Evolutionary conservation across 1,140 invertebrate genomes (phyloP).

Genomic region (Aradophagus sp.): DNA sequence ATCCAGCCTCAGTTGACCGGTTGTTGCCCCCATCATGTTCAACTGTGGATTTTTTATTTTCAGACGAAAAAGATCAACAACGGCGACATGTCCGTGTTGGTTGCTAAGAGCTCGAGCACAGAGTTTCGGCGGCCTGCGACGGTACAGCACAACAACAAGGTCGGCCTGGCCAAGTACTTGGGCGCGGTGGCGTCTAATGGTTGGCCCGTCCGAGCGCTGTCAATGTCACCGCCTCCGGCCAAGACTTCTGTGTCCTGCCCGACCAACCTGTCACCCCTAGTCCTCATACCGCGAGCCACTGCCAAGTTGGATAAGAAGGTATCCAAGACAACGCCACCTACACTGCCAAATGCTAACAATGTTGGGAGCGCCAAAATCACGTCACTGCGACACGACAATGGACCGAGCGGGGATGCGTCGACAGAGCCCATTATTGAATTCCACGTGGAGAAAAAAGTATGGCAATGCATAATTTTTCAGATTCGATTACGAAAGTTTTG

Average conservation of each 20-base stretch:
- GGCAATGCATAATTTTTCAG: no score
- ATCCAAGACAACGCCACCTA: constrained; percentile 60
- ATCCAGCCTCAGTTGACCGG: constrained; percentile 14
- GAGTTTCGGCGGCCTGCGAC: constrained; percentile 70
- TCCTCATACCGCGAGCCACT: constrained; percentile 59
- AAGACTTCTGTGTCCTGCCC: constrained; percentile 38
- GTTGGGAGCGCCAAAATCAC: constrained; percentile 65
- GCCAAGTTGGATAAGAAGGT: constrained; percentile 67
- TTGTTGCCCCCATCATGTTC: constrained; percentile 36
- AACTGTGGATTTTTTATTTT: constrained; percentile 9
- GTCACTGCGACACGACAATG: constrained; percentile 60
- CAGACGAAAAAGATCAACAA: constrained; percentile 61
- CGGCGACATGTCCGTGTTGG: constrained; percentile 69
- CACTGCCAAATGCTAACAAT: constrained; percentile 62
- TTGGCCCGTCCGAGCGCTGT: constrained; percentile 62
- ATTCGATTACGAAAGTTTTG: no score
- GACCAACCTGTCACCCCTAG: constrained; percentile 57
- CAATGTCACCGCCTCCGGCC: constrained; percentile 55
- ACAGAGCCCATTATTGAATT: neutral
- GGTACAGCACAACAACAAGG: constrained; percentile 70
- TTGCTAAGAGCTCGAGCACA: constrained; percentile 65
- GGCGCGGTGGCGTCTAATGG: constrained; percentile 59
- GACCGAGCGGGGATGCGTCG: neutral
- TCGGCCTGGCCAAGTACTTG: constrained; percentile 69
- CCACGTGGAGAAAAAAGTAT: no score